Base-by-base conservation (phyloP, 1,140 invertebrate genomes). In the Bombus haemorrhoidalis region DNA sequence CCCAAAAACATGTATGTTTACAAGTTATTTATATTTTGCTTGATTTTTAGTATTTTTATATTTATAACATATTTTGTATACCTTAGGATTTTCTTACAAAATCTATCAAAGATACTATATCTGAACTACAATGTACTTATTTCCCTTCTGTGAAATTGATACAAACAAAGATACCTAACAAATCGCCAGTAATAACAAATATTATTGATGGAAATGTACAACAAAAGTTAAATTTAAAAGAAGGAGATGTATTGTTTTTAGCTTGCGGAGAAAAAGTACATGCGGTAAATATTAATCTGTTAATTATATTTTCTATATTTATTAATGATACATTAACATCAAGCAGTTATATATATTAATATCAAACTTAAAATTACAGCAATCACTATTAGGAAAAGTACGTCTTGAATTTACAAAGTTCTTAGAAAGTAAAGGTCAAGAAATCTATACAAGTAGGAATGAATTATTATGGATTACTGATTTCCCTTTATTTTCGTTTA, bases 381-480 rank as follows among this genome's bases (percentile, higher is more conserved):
- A 95, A 92, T 92, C 93, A 84, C 88, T 97, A 83, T 95, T 98
- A 90, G 98, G 98, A 80, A 97, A 97, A 95, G 92, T 98, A 34
- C 95, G 97, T 81, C 86, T 96, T 72, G 95, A 96, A 81, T 96
- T 97, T 87, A 96, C 96, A 6, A 94, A 96, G 87, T 90, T 96
- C 90, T 93, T 98, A 75, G 96, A 97, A 92, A 94, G 94, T 62
- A 95, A 95, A 90, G 95, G 94, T 59, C 81, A 93, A 79, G 88
- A 87, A 69, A 90, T 96, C 59, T 95, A 95, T 91, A 86, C 90
- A 32, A 32, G 88, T 22, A 18, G 18, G 62, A 96, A 96, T 90
- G 95, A 97, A 86, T 98, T 99, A 93, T 87, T 98, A 13, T 99
- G 99, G 99, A 96, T 99, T 3, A 95, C 97, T 9, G 98, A 99